Evolutionary conservation across 2,113 vertebrate species (phyloP).

Genomic region (Pitta sordida): DNA sequence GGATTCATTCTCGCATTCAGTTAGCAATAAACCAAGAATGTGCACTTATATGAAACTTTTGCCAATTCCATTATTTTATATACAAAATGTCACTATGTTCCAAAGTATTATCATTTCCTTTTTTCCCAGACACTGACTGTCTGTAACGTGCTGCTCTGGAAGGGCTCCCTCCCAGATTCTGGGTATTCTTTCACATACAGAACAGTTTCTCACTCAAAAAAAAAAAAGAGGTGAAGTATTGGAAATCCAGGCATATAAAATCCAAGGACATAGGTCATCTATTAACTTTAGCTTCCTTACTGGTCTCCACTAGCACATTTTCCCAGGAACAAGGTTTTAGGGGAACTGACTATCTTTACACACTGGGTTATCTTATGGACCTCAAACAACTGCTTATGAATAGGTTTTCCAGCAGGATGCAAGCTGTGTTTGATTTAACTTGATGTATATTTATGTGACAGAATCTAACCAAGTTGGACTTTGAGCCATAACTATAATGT

Average conservation of each 20-base stretch:
- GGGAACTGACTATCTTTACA: neutral
- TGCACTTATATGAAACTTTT: slow-evolving; percentile 17
- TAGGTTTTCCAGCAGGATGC: neutral
- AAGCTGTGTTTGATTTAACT: slow-evolving; percentile 50
- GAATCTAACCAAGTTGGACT: slow-evolving; percentile 3
- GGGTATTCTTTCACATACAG: slow-evolving; percentile 39
- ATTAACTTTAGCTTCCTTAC: slow-evolving; percentile 29
- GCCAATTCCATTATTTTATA: slow-evolving; percentile 63
- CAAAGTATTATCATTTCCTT: slow-evolving; percentile 48
- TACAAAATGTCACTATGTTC: slow-evolving; percentile 57
- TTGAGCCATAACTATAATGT: slow-evolving; percentile 15
- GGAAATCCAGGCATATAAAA: neutral
- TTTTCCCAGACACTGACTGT: slow-evolving; percentile 54
- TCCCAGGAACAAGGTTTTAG: neutral
- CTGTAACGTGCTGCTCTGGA: slow-evolving; percentile 10
- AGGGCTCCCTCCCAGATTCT: slow-evolving; percentile 30
- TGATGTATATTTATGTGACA: slow-evolving; percentile 36
- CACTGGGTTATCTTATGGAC: neutral
- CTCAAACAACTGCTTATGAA: slow-evolving; percentile 6
- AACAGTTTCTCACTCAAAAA: slow-evolving; percentile 16
- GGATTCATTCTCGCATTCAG: slow-evolving; percentile 31
- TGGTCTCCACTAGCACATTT: neutral
- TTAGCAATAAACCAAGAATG: slow-evolving; percentile 48
- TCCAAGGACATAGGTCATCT: neutral
- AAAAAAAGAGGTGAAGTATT: neutral